Conservation (phyloP, 1,140 invertebrate genomes). For the Eurosta solidaginis region DNA sequence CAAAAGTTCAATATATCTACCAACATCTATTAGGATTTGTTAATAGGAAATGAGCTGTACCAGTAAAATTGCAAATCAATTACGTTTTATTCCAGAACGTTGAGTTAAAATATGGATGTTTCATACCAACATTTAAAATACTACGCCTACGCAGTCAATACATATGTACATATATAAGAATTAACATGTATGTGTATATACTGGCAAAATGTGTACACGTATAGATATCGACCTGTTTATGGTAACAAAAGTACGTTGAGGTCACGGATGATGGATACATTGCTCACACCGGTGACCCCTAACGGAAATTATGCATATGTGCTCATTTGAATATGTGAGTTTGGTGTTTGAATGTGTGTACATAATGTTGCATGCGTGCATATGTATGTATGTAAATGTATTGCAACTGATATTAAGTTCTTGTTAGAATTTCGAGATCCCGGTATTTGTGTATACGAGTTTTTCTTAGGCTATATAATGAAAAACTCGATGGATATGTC, state of each 20-base stretch:
- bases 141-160: not conserved
- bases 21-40: not conserved
- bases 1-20: not conserved
- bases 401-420: not conserved
- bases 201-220: not conserved
- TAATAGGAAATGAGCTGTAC: constrained; percentile 19
- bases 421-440: not conserved
- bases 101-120: not conserved
- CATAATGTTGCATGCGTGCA: not conserved
- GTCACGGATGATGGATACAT: constrained; percentile 26
- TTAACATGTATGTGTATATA: not conserved
- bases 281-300: constrained; percentile 20
- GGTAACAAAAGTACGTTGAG: constrained; percentile 23
- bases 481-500: too few species aligned
- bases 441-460: too few species aligned
- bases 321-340: not conserved
- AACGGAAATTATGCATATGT: constrained; percentile 12
- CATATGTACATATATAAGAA: not conserved
- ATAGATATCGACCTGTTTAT: constrained; percentile 10
- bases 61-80: constrained; percentile 28
- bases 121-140: not conserved
- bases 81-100: constrained; percentile 12
- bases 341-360: not conserved
- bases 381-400: not conserved
- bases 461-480: too few species aligned